Conservation (phyloP, 2,888 invertebrate species). For the Synergus laeviventris region DNA sequence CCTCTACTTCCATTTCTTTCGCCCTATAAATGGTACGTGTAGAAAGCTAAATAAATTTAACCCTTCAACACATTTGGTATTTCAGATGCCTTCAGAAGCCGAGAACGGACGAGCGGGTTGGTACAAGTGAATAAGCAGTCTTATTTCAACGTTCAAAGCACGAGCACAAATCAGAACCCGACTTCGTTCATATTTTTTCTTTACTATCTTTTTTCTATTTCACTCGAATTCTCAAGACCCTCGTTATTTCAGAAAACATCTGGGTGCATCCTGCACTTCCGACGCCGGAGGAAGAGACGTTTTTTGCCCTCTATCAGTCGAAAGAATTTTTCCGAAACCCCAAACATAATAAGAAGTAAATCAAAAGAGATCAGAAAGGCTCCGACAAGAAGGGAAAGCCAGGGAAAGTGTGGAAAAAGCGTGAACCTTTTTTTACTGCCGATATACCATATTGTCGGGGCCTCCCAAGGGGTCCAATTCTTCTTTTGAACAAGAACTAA, state of each 20-base stretch:
- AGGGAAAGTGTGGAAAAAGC: conserved; percentile 15
- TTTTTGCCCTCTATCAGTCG: conserved; percentile 11
- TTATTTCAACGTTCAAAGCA: conserved; percentile 54
- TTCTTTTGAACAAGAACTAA: conserved; percentile 18
- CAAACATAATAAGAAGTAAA: background rate
- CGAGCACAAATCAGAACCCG: conserved; percentile 55
- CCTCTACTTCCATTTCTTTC: background rate
- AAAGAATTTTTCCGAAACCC: conserved; percentile 1
- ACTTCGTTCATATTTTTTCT: conserved; percentile 33
- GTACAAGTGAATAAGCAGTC: conserved; percentile 43
- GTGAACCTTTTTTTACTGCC: background rate
- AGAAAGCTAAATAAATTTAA: conserved; percentile 38
- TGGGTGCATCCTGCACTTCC: conserved; percentile 55
- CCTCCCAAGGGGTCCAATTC: background rate
- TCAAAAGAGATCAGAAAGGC: background rate
- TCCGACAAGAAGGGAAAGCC: background rate
- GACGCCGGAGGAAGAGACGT: conserved; percentile 39
- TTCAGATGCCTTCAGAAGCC: conserved; percentile 32
- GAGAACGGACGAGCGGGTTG: conserved; percentile 20
- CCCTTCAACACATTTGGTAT: conserved; percentile 38
- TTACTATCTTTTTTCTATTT: background rate
- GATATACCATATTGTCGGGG: background rate
- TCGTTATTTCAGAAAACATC: conserved; percentile 65
- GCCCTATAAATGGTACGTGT: background rate
- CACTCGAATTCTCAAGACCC: conserved; percentile 27